These are phyloP conservation scores for Ptyas mucosa DNA, from an alignment of 2,113 vertebrate species.

Conservation along the genomic window DNA sequence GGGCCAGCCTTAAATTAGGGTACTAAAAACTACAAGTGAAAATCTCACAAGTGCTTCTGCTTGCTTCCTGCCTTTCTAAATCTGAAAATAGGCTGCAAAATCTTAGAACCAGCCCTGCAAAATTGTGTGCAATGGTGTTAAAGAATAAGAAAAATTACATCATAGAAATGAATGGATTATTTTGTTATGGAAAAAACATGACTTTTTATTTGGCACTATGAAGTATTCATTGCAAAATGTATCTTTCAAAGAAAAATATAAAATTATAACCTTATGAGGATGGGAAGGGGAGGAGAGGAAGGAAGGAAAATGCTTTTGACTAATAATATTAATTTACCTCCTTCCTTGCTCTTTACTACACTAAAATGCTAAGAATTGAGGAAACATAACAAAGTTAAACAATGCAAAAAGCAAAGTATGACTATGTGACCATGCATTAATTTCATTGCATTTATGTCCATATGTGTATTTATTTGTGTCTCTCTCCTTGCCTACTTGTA, in stretches of 20 bases:
- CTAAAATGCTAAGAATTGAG: constrained; percentile 18
- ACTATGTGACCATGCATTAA: not conserved
- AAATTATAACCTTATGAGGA: not conserved
- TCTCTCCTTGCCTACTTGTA: not conserved
- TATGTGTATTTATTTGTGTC: not conserved
- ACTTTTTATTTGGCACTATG: constrained; percentile 8
- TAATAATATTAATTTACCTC: constrained; percentile 26
- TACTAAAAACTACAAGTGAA: not conserved
- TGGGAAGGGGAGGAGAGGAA: not conserved
- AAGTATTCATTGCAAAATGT: not conserved
- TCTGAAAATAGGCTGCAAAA: not conserved
- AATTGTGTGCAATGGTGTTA: not conserved
- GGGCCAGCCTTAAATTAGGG: not conserved
- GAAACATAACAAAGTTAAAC: not conserved
- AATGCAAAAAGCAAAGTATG: not conserved
- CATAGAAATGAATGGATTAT: not conserved
- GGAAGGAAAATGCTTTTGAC: not conserved
- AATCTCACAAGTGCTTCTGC: not conserved
- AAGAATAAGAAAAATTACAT: not conserved
- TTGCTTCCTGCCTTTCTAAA: not conserved
- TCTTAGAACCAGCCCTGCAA: not conserved
- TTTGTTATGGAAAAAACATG: not conserved
- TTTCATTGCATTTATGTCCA: not conserved
- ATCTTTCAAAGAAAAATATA: constrained; percentile 21
- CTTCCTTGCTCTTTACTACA: constrained; percentile 12